Evolutionary conservation across 2,888 invertebrate species (phyloP), one percentile per base, ranked within the genome.

Genomic region (Pinctada fucata): DNA sequence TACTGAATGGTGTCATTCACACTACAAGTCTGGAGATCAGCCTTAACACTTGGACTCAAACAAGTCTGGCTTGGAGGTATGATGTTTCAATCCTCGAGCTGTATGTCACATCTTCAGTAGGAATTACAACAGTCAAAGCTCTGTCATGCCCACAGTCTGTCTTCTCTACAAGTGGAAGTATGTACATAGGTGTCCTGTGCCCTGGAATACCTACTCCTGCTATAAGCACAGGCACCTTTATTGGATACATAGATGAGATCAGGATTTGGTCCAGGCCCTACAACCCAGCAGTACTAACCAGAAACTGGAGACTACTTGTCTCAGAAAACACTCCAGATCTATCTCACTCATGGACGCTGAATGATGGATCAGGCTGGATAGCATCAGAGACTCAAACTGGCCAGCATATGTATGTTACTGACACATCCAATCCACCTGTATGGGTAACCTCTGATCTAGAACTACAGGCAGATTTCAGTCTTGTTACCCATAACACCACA

Each of bases 221-320:
- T 0, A 70, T 82, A 47, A 79, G 82, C 5, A 75, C 80, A 10
- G 83, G 84, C n/a, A 79, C 78, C 47, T 87, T 86, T 65, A 67
- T n/a, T 31, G 88, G 87, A 2, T 82, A 82, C 48, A 82, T 89
- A 58, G 88, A 88, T 78, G 88, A 88, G 73, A 78, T 88, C 3
- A 80, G 88, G 49, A 79, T 89, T 31, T 89, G 88, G 88, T 80
- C 81, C 5, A 71, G 88, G 49, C 86, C 86, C 10, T 83, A 84
- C 66, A 89, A 85, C 58, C 88, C 88, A 69, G 81, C 85, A 1
- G 78, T 89, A n/a, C 80, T 86, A 5, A 79, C 78, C 0, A 73
- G 76, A 47, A 86, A 85, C 72, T 87, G 86, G 83, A 78, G 82
- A 51, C 77, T 87, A 8, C 63, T 70, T 3, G 80, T 86, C 13